A percentile compares a stretch with the other conserved stretches of the same genome.
Evolutionary conservation across 2,888 invertebrate genomes (phyloP).

Genomic region (Adelognathus sp.): DNA sequence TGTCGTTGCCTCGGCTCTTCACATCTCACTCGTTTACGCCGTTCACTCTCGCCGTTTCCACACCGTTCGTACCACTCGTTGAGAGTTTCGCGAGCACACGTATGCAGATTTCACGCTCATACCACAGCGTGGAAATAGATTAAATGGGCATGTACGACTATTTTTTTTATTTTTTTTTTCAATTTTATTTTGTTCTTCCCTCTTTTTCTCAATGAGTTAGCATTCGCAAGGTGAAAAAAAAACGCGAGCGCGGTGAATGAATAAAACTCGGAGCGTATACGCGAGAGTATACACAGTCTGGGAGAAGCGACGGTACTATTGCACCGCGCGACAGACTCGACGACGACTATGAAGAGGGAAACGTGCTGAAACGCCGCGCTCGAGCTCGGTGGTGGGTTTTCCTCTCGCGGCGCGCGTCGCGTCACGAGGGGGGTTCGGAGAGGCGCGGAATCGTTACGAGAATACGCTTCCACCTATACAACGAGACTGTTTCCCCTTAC

Average conservation of each 20-base stretch:
- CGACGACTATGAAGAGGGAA: constrained; percentile 5
- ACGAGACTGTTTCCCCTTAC: not conserved
- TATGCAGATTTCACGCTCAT: no score
- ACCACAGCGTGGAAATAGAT: no score
- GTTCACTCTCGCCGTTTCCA: not conserved
- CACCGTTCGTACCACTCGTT: not conserved
- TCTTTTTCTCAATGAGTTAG: no score
- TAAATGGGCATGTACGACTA: no score
- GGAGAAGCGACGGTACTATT: constrained; percentile 1
- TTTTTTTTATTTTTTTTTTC: no score
- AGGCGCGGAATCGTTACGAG: constrained; percentile 55
- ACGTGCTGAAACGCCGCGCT: constrained; percentile 15
- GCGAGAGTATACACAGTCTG: constrained; percentile 45
- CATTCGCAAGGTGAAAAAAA: constrained; percentile 31
- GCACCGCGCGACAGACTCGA: constrained; percentile 46
- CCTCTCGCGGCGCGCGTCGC: constrained; percentile 46
- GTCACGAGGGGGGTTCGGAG: constrained; percentile 33
- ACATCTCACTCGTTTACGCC: not conserved
- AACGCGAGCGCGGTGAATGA: constrained; percentile 46
- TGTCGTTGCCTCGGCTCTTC: not conserved
- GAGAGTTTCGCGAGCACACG: no score
- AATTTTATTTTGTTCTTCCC: no score
- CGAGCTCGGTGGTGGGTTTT: constrained; percentile 4
- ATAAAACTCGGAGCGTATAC: constrained; percentile 49
- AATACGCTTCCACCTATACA: constrained; percentile 38